phyloP scores from a whole-genome alignment of 1,140 invertebrate genomes.

The Bombus impatiens region DNA sequence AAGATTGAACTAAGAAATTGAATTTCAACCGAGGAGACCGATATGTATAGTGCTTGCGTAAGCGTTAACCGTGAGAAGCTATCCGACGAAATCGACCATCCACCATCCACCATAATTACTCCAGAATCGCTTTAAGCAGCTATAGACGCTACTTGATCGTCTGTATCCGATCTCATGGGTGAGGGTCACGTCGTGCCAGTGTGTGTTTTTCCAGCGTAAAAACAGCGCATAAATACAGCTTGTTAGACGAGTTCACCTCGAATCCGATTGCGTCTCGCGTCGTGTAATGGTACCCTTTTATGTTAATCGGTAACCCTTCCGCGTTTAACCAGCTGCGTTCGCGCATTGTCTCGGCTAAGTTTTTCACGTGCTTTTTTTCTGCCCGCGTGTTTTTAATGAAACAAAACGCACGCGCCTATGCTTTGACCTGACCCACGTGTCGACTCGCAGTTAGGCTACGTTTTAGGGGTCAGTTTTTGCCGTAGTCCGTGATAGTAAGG shows the following conservation, averaged over 20 bases:
- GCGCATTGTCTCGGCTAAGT: constrained; percentile 53
- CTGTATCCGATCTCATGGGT: not conserved
- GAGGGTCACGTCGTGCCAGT: not conserved
- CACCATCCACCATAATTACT: not conserved
- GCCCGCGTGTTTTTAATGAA: constrained; percentile 44
- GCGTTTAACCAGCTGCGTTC: constrained; percentile 77
- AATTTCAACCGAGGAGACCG: too few species aligned
- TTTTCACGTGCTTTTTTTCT: constrained; percentile 36
- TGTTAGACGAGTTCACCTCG: constrained; percentile 37
- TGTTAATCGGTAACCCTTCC: constrained; percentile 79
- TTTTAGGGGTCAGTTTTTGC: constrained; percentile 56
- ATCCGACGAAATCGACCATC: not conserved
- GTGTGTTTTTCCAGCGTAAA: constrained; percentile 48
- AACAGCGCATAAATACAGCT: constrained; percentile 48
- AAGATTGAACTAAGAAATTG: too few species aligned
- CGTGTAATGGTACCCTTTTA: constrained; percentile 77
- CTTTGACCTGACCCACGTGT: constrained; percentile 37
- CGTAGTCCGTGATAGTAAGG: not conserved
- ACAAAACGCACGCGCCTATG: constrained; percentile 54
- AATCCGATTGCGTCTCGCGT: constrained; percentile 61
- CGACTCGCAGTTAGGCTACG: constrained; percentile 11
- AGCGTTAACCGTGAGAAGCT: not conserved
- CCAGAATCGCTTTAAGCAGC: not conserved
- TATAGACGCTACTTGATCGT: not conserved
- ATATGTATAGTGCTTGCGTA: not conserved